These are phyloP conservation scores for Oreochromis tanganicae DNA, from an alignment of 2,113 vertebrate genomes.

Conservation along the genomic window DNA sequence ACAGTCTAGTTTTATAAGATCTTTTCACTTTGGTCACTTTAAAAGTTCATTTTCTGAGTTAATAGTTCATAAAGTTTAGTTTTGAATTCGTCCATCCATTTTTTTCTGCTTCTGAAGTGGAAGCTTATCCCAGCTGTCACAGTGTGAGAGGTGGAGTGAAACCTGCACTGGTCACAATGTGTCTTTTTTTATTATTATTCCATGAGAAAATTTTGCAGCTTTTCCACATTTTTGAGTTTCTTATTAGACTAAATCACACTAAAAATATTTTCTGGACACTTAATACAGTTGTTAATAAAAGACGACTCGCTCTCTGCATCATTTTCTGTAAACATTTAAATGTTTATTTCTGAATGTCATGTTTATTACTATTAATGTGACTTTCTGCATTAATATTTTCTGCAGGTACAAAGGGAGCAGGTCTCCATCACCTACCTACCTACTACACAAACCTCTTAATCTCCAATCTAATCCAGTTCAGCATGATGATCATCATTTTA, in stretches of 20 bases:
- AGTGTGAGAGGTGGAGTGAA: not conserved
- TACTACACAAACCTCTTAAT: too few species aligned
- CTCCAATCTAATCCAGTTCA: too few species aligned
- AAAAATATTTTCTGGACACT: not conserved
- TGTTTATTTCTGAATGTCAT: rapidly evolving
- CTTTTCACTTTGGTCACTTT: not conserved
- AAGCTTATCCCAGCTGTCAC: not conserved
- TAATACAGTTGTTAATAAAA: too few species aligned
- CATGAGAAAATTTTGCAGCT: rapidly evolving
- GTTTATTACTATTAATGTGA: not conserved
- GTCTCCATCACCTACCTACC: too few species aligned
- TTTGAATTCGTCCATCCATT: too few species aligned
- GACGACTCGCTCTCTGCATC: too few species aligned
- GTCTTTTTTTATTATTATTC: rapidly evolving
- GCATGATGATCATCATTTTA: too few species aligned
- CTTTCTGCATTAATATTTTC: too few species aligned
- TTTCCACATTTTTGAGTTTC: rapidly evolving
- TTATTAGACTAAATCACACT: rapidly evolving
- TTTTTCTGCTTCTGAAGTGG: not conserved
- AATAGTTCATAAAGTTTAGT: not conserved
- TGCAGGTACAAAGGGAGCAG: too few species aligned
- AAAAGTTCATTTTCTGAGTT: rapidly evolving
- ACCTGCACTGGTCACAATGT: not conserved
- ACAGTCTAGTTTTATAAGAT: not conserved
- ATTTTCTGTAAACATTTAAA: rapidly evolving